phyloP scores from a whole-genome alignment of 2,797 vertebrate genomes.

The Babyrousa celebensis region DNA sequence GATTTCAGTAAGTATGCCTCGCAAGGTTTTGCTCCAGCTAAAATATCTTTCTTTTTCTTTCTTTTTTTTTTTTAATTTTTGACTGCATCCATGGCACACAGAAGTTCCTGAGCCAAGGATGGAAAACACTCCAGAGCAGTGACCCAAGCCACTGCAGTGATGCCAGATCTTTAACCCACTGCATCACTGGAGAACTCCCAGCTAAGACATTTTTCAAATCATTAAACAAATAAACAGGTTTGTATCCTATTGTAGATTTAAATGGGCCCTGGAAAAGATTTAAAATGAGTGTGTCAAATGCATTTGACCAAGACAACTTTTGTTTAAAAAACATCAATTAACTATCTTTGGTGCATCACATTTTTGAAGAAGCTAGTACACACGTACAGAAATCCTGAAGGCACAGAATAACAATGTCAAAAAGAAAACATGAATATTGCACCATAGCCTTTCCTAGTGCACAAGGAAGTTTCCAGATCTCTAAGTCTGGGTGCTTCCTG shows the following conservation, averaged over 20 bases:
- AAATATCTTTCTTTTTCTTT: neutral
- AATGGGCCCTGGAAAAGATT: neutral
- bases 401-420: neutral
- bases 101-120: too few species aligned
- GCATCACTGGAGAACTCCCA: neutral
- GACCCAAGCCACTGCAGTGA: too few species aligned
- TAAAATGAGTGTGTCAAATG: neutral
- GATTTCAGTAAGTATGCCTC: neutral
- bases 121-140: too few species aligned
- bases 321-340: neutral
- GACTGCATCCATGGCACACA: too few species aligned
- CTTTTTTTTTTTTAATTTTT: too few species aligned
- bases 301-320: conserved; percentile 5
- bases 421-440: neutral
- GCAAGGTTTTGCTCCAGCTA: neutral
- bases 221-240: neutral
- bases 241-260: neutral
- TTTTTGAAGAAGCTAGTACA: neutral
- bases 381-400: neutral
- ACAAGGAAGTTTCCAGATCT: neutral
- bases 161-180: too few species aligned
- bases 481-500: neutral
- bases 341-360: neutral
- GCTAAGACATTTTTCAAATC: neutral
- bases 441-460: neutral